Percentiles rank a stretch among this genome's conserved stretches.
Evolutionary conservation across 2,113 vertebrate species (phyloP).

Genomic region (mouse (Mus musculus)): GRCm39 chr1:54817501-54818000

Average conservation of each 20-base stretch:
- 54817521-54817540: conserved; percentile 82
- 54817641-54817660: neutral
- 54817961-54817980: neutral
- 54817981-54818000: neutral
- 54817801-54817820: neutral
- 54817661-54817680: neutral
- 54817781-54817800: neutral
- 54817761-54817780: neutral
- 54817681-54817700: neutral
- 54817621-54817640: neutral
- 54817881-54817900: neutral
- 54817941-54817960: neutral
- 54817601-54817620: neutral
- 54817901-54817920: neutral
- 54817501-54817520: conserved; percentile 97
- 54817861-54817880: neutral
- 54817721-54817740: neutral
- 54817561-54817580: neutral
- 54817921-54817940: neutral
- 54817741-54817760: neutral
- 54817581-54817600: neutral
- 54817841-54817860: neutral
- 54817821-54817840: neutral
- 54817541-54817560: neutral
- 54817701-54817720: neutral